A percentile compares a stretch with the other conserved stretches of the same genome.
phyloP scores from a whole-genome alignment of 2,113 vertebrate genomes.

The Arenaria interpres region DNA sequence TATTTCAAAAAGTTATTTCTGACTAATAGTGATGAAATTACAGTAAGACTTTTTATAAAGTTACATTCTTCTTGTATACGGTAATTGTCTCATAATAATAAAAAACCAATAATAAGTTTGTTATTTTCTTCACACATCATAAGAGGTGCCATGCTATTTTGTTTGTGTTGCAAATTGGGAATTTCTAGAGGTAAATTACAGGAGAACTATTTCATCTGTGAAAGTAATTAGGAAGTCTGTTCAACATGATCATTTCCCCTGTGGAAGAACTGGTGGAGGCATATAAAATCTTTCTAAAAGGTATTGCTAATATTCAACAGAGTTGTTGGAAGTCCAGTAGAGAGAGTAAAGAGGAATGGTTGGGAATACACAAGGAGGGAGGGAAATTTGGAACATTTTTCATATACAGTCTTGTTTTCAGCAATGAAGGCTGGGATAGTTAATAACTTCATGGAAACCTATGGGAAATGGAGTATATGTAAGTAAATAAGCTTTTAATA shows the following conservation, averaged over 20 bases:
- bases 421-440: background rate
- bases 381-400: background rate
- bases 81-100: background rate
- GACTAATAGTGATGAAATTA: background rate
- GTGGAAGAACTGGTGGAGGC: background rate
- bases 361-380: background rate
- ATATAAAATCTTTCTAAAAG: background rate
- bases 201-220: background rate
- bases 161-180: background rate
- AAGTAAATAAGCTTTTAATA: background rate
- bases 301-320: background rate
- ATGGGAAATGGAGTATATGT: background rate
- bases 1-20: background rate
- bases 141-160: background rate
- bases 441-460: background rate
- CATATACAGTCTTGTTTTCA: background rate
- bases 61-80: fast-evolving
- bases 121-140: background rate
- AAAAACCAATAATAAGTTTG: background rate
- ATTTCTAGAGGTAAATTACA: background rate
- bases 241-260: background rate
- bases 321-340: background rate
- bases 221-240: background rate
- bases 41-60: background rate
- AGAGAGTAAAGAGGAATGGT: background rate